Evolutionary conservation across 2,113 vertebrate species (phyloP), one percentile per base, ranked within the genome.

Genomic region (Clarias macrocephalus): DNA sequence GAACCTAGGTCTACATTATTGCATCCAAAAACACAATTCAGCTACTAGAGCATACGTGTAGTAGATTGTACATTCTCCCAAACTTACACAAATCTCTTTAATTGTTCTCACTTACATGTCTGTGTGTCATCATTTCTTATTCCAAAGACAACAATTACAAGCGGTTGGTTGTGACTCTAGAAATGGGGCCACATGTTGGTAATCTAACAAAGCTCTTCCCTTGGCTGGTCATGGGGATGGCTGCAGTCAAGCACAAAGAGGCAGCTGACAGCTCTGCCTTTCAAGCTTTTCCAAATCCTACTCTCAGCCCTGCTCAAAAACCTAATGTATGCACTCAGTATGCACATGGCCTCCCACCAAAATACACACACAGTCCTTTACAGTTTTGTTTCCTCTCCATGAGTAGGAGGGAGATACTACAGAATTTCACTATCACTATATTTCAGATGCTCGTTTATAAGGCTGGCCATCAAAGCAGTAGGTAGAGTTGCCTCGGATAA

Each of bases 191-290:
- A 95, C 94, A 95, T 95, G 95, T 95, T 93, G 92, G 92, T 94
- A 93, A 93, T 93, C 92, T 94, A 95, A 96, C 95, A 95, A 96
- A 96, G 95, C 94, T 95, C 93, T 94, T 95, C 95, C 94, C 95
- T 96, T 95, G 93, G 94, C 95, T 95, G 94, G 93, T 95, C 95
- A 95, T 94, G 95, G 94, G 95, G 93, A 95, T 94, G 94, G 95
- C 93, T 95, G 95, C 95, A 95, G 95, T 94, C 94, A 94, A 94
- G 94, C 95, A 95, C 95, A 95, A 95, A 95, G 94, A 94, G 93
- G 93, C 94, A 95, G 94, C 94, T 95, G 95, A 95, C 95, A 95
- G 93, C 93, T 93, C 86, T 91, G 93, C 93, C 91, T 94, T 94
- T 94, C 93, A 93, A 92, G 94, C 90, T 89, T 66, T 90, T 94